Base-by-base conservation (phyloP, 2,888 invertebrate species). In the Disparrhopalites patrizii region DNA sequence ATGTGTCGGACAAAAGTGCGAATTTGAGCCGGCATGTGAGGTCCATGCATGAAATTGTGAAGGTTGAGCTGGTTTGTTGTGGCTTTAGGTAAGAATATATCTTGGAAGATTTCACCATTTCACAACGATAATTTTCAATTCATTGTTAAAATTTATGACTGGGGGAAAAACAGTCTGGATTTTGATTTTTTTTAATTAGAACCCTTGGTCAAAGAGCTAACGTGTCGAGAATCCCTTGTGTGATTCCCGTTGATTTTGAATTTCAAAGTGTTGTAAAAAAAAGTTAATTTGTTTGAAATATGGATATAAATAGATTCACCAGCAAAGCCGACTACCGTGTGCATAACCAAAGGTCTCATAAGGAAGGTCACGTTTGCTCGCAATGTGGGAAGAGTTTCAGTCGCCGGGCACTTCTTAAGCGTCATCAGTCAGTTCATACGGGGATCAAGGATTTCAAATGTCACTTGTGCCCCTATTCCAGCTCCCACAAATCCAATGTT, bases 401-500 rank as follows among this genome's bases (percentile, higher is more conserved):
- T 66, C 76, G 81, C 8, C 79, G 80, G 69, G 81, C 81, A 0
- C 76, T 81, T 31, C 76, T 81, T 20, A 76, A 78, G 43, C 76
- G 81, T 23, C 81, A 81, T 71, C 73, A 79, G 62, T 77, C 79
- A 1, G 80, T 81, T 10, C 81, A 81, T 75, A 80, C 79, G 57
- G 81, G 81, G 0, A 76, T 77, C 68, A 80, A 80, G 69, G 80
- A 80, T 55, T 80, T 77, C 75, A 73, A 75, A 8, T 81, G 81
- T 69, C 62, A 72, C n/a, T 63, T 76, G 3, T 81, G 81, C 70
- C 76, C 76, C 18, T 81, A 81, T 69, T 79, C 79, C 36, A 80
- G 80, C 4, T 80, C 80, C 63, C 81, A 81, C 72, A 81, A 81
- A 70, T 79, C 79, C 66, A 81, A 81, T 70, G 73, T 81, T 54